A percentile compares a stretch with the other conserved stretches of the same genome.
phyloP scores from a whole-genome alignment of 2,797 vertebrate genomes.

The Megalops cyprinoides region DNA sequence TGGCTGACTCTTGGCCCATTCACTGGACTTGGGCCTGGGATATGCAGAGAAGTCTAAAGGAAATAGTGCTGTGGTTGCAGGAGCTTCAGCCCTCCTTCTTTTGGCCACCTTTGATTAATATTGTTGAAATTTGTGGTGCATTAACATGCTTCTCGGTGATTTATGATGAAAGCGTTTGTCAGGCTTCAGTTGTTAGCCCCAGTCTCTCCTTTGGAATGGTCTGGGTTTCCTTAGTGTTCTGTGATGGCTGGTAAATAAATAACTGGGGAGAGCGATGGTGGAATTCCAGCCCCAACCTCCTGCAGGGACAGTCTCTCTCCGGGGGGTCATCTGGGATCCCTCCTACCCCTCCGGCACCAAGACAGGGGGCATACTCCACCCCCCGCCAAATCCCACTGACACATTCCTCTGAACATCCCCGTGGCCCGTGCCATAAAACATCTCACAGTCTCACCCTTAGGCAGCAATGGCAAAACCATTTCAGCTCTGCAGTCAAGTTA shows the following conservation, averaged over 20 bases:
- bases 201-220: not conserved
- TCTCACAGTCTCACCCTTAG: conserved; percentile 19
- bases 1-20: not conserved
- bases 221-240: conserved; percentile 28
- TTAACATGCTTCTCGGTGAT: not conserved
- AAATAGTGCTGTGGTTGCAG: too few relatives aligned
- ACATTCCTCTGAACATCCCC: conserved; percentile 30
- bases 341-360: conserved; percentile 27
- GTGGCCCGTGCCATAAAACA: conserved; percentile 4
- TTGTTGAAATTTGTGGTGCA: not conserved
- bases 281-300: conserved; percentile 33
- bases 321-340: conserved; percentile 30
- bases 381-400: not conserved
- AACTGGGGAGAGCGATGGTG: conserved; percentile 38
- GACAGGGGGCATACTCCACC: conserved; percentile 12
- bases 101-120: not conserved
- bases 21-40: too few relatives aligned
- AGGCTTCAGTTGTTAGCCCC: not conserved
- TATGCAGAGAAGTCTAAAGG: too few relatives aligned
- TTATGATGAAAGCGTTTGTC: not conserved
- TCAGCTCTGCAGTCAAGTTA: not conserved
- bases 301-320: conserved; percentile 27
- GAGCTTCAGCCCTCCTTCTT: not conserved
- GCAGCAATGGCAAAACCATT: not conserved
- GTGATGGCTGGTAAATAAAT: conserved; percentile 43